Evolutionary conservation across 2,113 vertebrate genomes (phyloP), one percentile per base, ranked within the genome.

Genomic region (Piprites chloris): DNA sequence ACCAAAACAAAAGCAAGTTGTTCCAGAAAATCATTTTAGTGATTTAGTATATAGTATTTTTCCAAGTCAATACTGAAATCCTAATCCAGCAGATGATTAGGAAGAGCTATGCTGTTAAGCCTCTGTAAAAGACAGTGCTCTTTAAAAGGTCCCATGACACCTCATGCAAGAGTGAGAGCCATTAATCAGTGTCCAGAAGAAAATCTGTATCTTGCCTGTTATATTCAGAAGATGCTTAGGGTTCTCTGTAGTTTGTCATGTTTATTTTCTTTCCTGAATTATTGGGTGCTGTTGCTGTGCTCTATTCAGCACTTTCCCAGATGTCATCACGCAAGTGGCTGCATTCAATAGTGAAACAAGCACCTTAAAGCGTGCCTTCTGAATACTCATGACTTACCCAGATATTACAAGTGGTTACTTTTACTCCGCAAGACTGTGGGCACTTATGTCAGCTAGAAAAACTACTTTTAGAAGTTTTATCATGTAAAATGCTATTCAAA

Each of bases 11-110:
- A 93, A 84, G 14, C 2, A 3, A 39, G 24, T 39, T 77, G 33
- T 77, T 94, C 63, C 72, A 93, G 39, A 88, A 91, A 93, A 88
- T 23, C 41, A 1, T 86, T 90, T 62, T 52, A 44, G 30, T 93
- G 75, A 93, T 93, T 88, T 96, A 94, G 46, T 74, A 67, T 44
- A 67, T 21, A 61, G 47, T 22, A 73, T 76, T 83, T 59, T 83
- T 93, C 37, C 62, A 91, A 85, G 71, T 95, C 78, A 93, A 93
- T 91, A 93, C 30, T 79, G 67, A 94, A 93, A 76, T 89, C 49
- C 33, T 79, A 27, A 71, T 89, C 53, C 58, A 91, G 67, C 39
- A 77, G 27, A 91, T 73, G 71, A 87, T 73, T 66, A 66, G 55
- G 27, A 93, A 82, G 42, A 93, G 18, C 78, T 76, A n/a, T 69